A percentile compares a stretch with the other conserved stretches of the same genome.
Evolutionary conservation across 2,888 invertebrate genomes (phyloP).

Genomic region (Amaurobius ferox): DNA sequence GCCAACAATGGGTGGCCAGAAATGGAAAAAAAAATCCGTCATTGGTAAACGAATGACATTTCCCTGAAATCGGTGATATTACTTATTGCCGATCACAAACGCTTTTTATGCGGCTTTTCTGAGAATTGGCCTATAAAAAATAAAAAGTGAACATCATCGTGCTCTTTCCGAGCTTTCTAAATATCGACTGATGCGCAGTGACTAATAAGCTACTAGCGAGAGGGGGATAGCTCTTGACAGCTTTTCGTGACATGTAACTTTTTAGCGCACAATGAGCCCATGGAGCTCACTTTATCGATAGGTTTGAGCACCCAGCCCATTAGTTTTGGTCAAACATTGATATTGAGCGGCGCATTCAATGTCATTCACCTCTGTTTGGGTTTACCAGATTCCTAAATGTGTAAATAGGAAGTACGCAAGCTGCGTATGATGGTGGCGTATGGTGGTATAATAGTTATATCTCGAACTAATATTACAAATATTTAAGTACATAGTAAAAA

Average conservation of each 20-base stretch:
- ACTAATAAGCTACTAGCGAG: not conserved
- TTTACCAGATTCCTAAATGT: not conserved
- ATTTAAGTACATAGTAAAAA: too few species aligned
- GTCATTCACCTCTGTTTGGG: constrained; percentile 54
- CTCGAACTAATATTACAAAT: too few species aligned
- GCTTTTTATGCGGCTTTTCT: not conserved
- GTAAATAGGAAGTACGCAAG: too few species aligned
- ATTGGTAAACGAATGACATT: not conserved
- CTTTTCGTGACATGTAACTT: constrained; percentile 42
- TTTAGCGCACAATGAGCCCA: constrained; percentile 34
- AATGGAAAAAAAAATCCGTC: not conserved
- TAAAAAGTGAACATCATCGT: not conserved
- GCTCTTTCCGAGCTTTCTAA: not conserved
- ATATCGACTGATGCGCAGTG: not conserved
- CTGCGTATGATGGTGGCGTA: too few species aligned
- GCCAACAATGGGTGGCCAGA: too few species aligned
- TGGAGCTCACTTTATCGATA: constrained; percentile 47
- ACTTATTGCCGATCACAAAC: not conserved
- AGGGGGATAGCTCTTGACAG: not conserved
- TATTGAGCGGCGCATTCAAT: constrained; percentile 33
- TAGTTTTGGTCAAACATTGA: constrained; percentile 29
- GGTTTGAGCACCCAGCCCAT: constrained; percentile 14
- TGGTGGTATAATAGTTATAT: too few species aligned
- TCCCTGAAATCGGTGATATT: not conserved
- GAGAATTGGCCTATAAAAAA: not conserved